Conservation (phyloP, 2,888 invertebrate genomes). For the Tipula vernalis region DNA sequence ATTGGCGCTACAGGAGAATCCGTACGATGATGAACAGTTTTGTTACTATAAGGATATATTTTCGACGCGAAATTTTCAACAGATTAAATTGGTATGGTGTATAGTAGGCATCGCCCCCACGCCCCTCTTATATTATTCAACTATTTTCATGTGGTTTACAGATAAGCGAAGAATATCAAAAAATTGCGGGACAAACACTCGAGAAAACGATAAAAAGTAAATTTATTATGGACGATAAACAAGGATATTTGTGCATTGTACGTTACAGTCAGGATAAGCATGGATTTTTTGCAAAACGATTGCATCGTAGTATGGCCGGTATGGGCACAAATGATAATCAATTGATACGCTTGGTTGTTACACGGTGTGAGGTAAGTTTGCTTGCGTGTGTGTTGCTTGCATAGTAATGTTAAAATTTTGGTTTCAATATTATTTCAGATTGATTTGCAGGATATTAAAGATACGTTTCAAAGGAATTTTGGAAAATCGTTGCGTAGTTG, state of each 20-base stretch:
- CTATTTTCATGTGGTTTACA: not conserved
- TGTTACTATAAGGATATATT: conserved; percentile 6
- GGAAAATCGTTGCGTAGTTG: conserved; percentile 65
- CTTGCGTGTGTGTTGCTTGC: not conserved
- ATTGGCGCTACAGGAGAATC: not conserved
- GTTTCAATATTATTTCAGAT: conserved; percentile 31
- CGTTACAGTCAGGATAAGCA: conserved; percentile 68
- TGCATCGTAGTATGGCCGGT: conserved; percentile 82
- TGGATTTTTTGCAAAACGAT: conserved; percentile 72
- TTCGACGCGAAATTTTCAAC: conserved; percentile 54
- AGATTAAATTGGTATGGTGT: conserved; percentile 33
- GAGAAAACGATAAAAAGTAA: conserved; percentile 69
- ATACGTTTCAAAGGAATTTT: conserved; percentile 60
- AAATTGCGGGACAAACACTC: conserved; percentile 64
- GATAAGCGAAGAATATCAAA: conserved; percentile 40
- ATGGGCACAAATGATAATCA: conserved; percentile 78
- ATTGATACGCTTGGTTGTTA: conserved; percentile 72
- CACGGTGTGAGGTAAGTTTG: conserved; percentile 49
- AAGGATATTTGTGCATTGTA: conserved; percentile 68
- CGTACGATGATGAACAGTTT: not conserved
- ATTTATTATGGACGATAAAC: conserved; percentile 71
- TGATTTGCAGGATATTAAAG: conserved; percentile 75
- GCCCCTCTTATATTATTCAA: not conserved
- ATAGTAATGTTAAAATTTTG: not conserved
- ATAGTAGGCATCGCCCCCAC: not conserved